These are phyloP conservation scores for Coregonus sp. DNA, from an alignment of 2,797 vertebrate species.

Conservation along the genomic window DNA sequence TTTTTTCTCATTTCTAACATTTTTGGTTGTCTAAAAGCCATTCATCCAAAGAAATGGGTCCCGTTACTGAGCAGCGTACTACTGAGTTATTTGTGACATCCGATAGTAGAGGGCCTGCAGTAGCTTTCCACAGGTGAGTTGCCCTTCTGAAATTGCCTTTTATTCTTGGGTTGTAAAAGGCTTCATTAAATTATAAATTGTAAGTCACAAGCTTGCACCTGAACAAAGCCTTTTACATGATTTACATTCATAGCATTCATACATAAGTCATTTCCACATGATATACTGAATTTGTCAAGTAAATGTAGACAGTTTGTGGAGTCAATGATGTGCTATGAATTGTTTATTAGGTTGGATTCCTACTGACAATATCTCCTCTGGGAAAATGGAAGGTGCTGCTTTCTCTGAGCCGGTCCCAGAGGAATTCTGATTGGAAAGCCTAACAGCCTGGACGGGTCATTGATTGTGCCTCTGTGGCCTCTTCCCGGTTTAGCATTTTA, in stretches of 20 bases:
- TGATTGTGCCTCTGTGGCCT: slow-evolving; percentile 10
- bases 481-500: slow-evolving; percentile 9
- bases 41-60: neutral
- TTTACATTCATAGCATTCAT: slow-evolving; percentile 14
- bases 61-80: too few species aligned
- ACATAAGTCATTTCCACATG: slow-evolving; percentile 16
- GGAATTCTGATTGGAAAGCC: neutral
- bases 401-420: neutral
- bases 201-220: slow-evolving; percentile 4
- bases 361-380: slow-evolving; percentile 11
- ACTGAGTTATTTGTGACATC: neutral
- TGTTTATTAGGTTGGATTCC: slow-evolving; percentile 20
- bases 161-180: neutral
- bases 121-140: neutral
- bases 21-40: neutral
- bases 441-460: neutral
- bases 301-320: slow-evolving; percentile 19
- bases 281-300: slow-evolving; percentile 12
- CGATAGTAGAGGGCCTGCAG: neutral
- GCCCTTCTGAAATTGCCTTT: neutral
- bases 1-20: too few species aligned
- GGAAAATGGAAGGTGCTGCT: slow-evolving; percentile 9
- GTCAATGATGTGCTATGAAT: slow-evolving; percentile 23
- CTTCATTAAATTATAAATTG: slow-evolving; percentile 22
- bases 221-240: slow-evolving; percentile 14